Evolutionary conservation across 2,888 invertebrate species (phyloP).

Genomic region (Morpho deidamia): DNA sequence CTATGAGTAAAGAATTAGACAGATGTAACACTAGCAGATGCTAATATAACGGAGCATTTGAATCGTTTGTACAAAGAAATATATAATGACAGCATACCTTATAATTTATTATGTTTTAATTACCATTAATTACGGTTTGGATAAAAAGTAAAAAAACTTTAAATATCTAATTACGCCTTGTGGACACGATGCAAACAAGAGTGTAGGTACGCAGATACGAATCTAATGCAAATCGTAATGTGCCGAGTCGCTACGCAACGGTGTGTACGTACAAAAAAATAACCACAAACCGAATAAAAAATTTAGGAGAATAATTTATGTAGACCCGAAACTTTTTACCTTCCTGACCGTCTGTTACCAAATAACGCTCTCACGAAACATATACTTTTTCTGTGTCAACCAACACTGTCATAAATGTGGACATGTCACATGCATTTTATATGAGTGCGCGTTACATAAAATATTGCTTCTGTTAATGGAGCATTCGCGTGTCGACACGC

Average conservation of each 20-base stretch:
- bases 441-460: constrained; percentile 55
- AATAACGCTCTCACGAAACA: constrained; percentile 44
- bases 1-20: no score
- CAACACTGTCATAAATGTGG: constrained; percentile 57
- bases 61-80: no score
- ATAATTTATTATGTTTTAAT: no score
- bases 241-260: not conserved
- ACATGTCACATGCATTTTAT: constrained; percentile 63
- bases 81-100: no score
- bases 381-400: constrained; percentile 45
- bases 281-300: constrained; percentile 5
- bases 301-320: constrained; percentile 11
- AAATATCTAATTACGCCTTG: no score
- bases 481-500: constrained; percentile 63
- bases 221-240: not conserved
- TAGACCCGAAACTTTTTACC: constrained; percentile 33
- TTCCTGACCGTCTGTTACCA: constrained; percentile 36
- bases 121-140: no score
- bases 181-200: no score
- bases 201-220: not conserved
- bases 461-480: constrained; percentile 62
- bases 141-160: no score
- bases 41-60: no score
- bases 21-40: no score
- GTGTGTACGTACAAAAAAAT: not conserved